Base-by-base conservation (phyloP, 2,888 invertebrate species). In the Amphipyra tragopoginis region DNA sequence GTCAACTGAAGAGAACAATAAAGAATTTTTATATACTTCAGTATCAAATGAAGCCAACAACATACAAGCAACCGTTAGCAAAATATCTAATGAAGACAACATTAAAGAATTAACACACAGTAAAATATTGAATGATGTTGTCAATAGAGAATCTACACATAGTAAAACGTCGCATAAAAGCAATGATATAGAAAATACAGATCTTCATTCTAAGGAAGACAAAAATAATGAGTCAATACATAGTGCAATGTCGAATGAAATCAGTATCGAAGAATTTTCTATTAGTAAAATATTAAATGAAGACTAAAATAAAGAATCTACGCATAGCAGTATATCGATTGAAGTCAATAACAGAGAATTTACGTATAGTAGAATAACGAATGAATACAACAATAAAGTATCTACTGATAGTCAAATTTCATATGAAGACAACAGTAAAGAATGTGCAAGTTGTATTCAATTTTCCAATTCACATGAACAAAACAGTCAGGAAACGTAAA, bases 61-160 rank as follows among this genome's bases (percentile, higher is more conserved):
- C n/a, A n/a, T 54, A 21, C 34, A 38, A 5, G 15, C 11, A 4
- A 11, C 15, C 3, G 4, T 15, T 42, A 42, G 10, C 21, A 42
- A 56, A 48, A 13, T 56, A n/a, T 51, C 51, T 10, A 72, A 15
- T 52, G 29, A 72, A 21, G 34, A 34, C 9, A 39, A 43, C 21
- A 26, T 14, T 36, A 13, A 26, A 34, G 29, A 60, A 29, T 13
- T 11, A 0, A 15, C 10, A n/a, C 34, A 39, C n/a, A 15, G 0
- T 26, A 49, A 26, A 21, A 43, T 13, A 1, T 11, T 10, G 33
- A 8, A 0, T 10, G 1, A 26, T 6, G 3, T 7, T 11, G 2
- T 10, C 8, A n/a, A 51, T 33, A 13, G 2, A 42, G n/a, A 15
- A 15, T 34, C 26, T 10, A 8, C 42, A 1, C 8, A 7, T 15